phyloP scores from a whole-genome alignment of 2,797 vertebrate genomes.

The Eupleurogrammus muticus region DNA sequence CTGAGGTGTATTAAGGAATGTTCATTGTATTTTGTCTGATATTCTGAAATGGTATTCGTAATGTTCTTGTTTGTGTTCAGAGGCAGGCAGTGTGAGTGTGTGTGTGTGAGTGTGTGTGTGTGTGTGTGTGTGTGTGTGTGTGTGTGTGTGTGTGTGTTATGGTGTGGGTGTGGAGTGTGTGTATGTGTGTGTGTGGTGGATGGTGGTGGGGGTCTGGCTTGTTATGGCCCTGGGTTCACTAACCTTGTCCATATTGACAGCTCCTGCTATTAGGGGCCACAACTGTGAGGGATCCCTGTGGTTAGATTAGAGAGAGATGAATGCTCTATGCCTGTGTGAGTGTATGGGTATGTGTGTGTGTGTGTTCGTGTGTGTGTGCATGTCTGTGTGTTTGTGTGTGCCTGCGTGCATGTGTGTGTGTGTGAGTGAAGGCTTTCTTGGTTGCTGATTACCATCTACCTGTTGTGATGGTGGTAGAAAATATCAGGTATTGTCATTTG shows the following conservation, averaged over 20 bases:
- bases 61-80: constrained; percentile 40
- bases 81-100: constrained; percentile 34
- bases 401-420: constrained; percentile 34
- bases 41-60: constrained; percentile 35
- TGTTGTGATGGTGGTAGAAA: constrained; percentile 64
- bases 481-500: constrained; percentile 55
- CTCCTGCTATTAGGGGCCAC: constrained; percentile 79
- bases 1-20: constrained; percentile 32
- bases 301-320: constrained; percentile 81
- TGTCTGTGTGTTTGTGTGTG: too few species aligned
- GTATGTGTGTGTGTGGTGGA: constrained; percentile 14
- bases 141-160: constrained; percentile 34
- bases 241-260: constrained; percentile 83
- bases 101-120: constrained; percentile 19
- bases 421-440: constrained; percentile 34
- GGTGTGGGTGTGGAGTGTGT: constrained; percentile 25
- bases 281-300: constrained; percentile 74
- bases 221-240: constrained; percentile 77
- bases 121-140: constrained; percentile 24
- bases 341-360: constrained; percentile 41
- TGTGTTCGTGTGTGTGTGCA: constrained; percentile 2
- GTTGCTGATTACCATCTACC: constrained; percentile 68
- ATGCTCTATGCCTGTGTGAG: constrained; percentile 63
- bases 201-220: constrained; percentile 67
- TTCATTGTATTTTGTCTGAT: constrained; percentile 18